A percentile compares a stretch with the other conserved stretches of the same genome.
Conservation (phyloP, 2,113 vertebrate genomes). For the Nyctibius bracteatus region DNA sequence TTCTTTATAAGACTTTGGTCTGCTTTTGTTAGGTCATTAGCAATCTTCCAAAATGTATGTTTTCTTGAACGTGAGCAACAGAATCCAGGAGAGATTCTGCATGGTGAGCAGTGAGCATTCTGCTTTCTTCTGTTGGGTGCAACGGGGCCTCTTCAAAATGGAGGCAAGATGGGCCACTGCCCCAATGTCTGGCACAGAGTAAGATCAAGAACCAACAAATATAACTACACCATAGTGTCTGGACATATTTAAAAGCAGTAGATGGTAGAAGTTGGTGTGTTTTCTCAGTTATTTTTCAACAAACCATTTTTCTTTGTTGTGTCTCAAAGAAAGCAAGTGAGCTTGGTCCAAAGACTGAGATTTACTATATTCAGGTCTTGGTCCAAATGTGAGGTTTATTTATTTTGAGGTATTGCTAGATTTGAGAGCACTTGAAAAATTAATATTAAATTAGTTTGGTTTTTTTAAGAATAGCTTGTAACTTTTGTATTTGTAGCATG, state of each 20-base stretch:
- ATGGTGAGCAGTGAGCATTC: neutral
- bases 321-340: neutral
- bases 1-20: neutral
- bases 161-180: neutral
- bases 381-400: neutral
- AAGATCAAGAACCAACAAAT: neutral
- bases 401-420: neutral
- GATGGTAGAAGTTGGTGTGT: neutral
- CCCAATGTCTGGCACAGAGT: neutral
- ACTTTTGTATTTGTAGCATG: neutral
- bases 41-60: neutral
- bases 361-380: neutral
- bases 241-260: neutral
- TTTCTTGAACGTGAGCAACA: neutral
- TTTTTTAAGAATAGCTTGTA: neutral
- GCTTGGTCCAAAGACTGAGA: neutral
- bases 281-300: constrained; percentile 40
- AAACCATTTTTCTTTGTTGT: neutral
- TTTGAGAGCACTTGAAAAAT: neutral
- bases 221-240: neutral
- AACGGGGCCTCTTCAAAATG: neutral
- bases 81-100: neutral
- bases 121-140: neutral
- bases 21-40: neutral
- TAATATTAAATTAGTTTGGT: neutral